These are phyloP conservation scores for Pagetopsis macropterus DNA, from an alignment of 2,797 vertebrate genomes.

Conservation along the genomic window DNA sequence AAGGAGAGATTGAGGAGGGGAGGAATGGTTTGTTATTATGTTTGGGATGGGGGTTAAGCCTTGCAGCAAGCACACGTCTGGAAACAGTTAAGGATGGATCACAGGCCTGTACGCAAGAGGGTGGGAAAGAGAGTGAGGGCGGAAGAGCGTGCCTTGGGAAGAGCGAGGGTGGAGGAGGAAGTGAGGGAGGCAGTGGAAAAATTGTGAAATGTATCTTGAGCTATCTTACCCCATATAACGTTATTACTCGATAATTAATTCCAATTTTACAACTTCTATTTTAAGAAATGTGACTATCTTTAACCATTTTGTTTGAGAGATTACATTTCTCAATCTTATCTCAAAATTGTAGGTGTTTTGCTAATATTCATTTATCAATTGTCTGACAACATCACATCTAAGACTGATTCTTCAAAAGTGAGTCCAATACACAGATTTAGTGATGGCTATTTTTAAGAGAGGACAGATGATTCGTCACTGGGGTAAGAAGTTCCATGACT, in stretches of 20 bases:
- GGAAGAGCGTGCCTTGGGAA: slow-evolving; percentile 74
- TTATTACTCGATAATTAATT: slow-evolving; percentile 31
- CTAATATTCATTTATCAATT: neutral
- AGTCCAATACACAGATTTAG: neutral
- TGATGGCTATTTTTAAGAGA: neutral
- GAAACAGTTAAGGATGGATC: slow-evolving; percentile 86
- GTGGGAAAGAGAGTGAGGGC: slow-evolving; percentile 79
- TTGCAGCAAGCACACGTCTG: slow-evolving; percentile 77
- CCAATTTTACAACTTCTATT: slow-evolving; percentile 57
- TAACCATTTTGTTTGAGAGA: slow-evolving; percentile 11
- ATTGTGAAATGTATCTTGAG: slow-evolving; percentile 63
- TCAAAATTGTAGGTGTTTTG: neutral
- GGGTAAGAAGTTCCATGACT: slow-evolving; percentile 36
- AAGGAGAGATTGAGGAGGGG: slow-evolving; percentile 30
- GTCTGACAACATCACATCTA: neutral
- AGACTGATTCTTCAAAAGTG: neutral
- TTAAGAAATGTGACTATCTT: slow-evolving; percentile 49
- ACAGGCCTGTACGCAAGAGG: slow-evolving; percentile 73
- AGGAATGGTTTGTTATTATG: slow-evolving; percentile 71
- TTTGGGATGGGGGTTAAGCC: slow-evolving; percentile 70
- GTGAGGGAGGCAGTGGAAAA: slow-evolving; percentile 68
- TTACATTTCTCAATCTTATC: neutral
- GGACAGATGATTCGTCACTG: neutral
- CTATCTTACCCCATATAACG: slow-evolving; percentile 42
- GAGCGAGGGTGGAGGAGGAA: slow-evolving; percentile 74